Evolutionary conservation across 2,797 vertebrate genomes (phyloP), one percentile per base, ranked within the genome.

Genomic region (Podarcis siculus): DNA sequence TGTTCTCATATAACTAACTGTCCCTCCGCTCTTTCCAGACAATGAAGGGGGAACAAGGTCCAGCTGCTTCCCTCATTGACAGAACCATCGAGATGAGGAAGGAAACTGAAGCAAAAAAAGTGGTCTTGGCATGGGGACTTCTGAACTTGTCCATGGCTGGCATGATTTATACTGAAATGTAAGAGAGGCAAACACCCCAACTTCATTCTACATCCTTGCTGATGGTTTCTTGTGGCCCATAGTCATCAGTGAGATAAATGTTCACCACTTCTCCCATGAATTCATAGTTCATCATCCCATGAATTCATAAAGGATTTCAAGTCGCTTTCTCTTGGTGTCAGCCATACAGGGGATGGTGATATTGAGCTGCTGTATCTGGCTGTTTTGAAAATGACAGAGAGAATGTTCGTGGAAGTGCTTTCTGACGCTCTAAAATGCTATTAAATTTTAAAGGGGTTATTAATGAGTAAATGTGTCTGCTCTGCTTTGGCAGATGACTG

Each of bases 91-190:
- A 96, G 95, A 98, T 99, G 98, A 98, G 97, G 95, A 98, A 97
- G 45, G 98, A 99, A 94, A 97, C 98, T 2, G 98, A 98, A 96
- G 98, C 97, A 75, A 97, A 98, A 8, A 98, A 98, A 91, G 97
- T 98, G 82, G 96, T 98, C 83, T 97, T 99, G 82, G 98, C 98
- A 76, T 99, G 98, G 98, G 99, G 98, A 0, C 96, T 99, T 23
- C 97, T 99, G 19, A 99, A 99, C 67, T 93, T 98, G 2, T 99
- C 98, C 9, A 27, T 99, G 4, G 99, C 98, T 21, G 98, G 99
- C 75, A 99, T 99, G 98, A 98, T 99, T 93, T 99, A 99, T 91
- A 98, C 98, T 5, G 99, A 99, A 95, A 99, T 99, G 99, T 99
- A 86, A 49, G 96, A 92, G 77, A 27, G 81, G 15, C 42, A 35